These are phyloP conservation scores for Portevinia maculata DNA, from an alignment of 2,888 invertebrate genomes.

Conservation along the genomic window DNA sequence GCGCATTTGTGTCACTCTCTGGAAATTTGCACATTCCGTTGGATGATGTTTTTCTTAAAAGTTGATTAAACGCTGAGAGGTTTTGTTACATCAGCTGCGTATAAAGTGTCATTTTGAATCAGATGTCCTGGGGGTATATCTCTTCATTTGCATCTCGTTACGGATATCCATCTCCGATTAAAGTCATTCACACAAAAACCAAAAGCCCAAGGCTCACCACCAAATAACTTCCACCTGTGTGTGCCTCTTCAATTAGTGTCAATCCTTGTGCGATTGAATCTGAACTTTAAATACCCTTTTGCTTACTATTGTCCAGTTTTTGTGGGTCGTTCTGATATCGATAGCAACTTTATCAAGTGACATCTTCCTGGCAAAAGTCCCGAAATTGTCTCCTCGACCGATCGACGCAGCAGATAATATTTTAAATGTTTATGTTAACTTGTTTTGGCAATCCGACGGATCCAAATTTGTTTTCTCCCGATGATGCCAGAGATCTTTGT, in stretches of 20 bases:
- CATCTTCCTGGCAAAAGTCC: slow-evolving; percentile 48
- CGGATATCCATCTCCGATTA: slow-evolving; percentile 28
- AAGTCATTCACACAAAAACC: slow-evolving; percentile 60
- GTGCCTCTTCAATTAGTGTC: slow-evolving; percentile 74
- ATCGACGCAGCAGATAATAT: slow-evolving; percentile 69
- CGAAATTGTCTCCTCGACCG: slow-evolving; percentile 58
- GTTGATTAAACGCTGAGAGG: no score
- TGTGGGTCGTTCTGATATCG: slow-evolving; percentile 48
- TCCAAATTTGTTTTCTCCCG: slow-evolving; percentile 71
- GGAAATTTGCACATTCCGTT: neutral
- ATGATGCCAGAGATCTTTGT: slow-evolving; percentile 66
- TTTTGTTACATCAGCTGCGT: no score
- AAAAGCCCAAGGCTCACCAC: slow-evolving; percentile 56
- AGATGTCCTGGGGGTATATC: neutral
- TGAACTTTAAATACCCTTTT: slow-evolving; percentile 56
- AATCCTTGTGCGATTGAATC: slow-evolving; percentile 66
- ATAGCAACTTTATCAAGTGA: slow-evolving; percentile 73
- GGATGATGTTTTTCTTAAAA: neutral
- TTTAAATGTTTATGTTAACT: slow-evolving; percentile 74
- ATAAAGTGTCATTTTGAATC: no score
- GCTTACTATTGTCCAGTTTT: slow-evolving; percentile 20
- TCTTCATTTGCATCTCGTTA: neutral
- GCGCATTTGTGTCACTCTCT: neutral
- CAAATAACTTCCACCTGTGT: slow-evolving; percentile 70
- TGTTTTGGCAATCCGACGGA: slow-evolving; percentile 74